Base-by-base conservation (phyloP, 2,113 vertebrate genomes). In the Chauna torquata region DNA sequence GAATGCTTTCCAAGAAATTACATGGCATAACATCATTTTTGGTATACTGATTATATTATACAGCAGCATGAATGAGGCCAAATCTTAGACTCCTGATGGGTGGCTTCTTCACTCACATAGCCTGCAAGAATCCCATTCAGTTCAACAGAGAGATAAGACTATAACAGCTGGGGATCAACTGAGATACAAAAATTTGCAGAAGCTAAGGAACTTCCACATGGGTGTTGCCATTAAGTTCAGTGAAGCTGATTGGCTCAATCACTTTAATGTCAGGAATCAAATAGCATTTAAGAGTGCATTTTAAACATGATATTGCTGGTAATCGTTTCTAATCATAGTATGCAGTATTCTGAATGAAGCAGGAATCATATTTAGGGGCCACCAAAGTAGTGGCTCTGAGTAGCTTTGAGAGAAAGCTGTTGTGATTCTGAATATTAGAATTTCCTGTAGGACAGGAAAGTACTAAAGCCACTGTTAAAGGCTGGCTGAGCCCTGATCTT, bases 1-100 rank as follows among this genome's bases (percentile, higher is more conserved):
- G 77, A 94, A 86, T 45, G 17, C 15, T 86, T 96, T 92, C 82
- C 85, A 94, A 90, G 45, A 93, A 93, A 92, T 92, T 52, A 64
- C 8, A 54, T 16, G 8, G 8, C 44, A n/a, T 28, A 86, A 44
- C 30, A 69, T 84, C 24, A 79, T 88, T 89, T 62, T 92, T 87
- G 44, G 12, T 75, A 76, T 47, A 45, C 6, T 75, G 58, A 91
- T 79, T 52, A 78, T 20, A 50, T 30, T 45, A 64, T 23, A 70
- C 8, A 45, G 30, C n/a, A 54, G 27, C 40, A 69, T 20, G 66
- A 82, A 69, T 54, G 32, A 76, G 65, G n/a, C 40, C 44, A 72
- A 49, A 72, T 70, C 27, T 82, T 54, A 88, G 57, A 82, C 34
- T 76, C 14, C 16, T 61, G 49, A 42, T 6, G 23, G 16, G 65